phyloP scores from a whole-genome alignment of 2,797 vertebrate species.

The Galago senegalensis region DNA sequence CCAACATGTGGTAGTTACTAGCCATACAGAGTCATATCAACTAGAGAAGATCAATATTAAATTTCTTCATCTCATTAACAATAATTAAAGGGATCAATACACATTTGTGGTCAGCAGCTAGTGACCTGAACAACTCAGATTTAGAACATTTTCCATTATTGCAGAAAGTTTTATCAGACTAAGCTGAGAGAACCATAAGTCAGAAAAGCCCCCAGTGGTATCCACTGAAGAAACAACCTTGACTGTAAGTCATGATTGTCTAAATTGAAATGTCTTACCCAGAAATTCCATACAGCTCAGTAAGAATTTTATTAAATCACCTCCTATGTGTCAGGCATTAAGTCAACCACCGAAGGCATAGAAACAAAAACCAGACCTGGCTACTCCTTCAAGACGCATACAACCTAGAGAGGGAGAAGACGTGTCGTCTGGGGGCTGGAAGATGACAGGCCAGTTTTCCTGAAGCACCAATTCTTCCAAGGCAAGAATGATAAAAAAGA shows the following conservation, averaged over 20 bases:
- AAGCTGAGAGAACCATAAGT: neutral
- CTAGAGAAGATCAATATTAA: neutral
- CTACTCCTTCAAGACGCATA: neutral
- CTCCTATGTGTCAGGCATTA: neutral
- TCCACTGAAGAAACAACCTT: neutral
- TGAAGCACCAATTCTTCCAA: neutral
- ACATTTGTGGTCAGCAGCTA: neutral
- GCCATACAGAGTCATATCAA: neutral
- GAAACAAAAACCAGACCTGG: neutral
- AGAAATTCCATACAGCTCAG: neutral
- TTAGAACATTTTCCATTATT: neutral
- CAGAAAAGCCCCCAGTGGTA: neutral
- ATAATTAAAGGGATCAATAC: neutral
- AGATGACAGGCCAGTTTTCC: neutral
- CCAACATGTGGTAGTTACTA: neutral
- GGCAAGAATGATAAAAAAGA: neutral
- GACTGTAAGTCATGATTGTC: neutral
- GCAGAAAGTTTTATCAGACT: neutral
- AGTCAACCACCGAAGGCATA: neutral
- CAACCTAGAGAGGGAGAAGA: neutral
- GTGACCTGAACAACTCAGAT: neutral
- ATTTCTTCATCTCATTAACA: neutral
- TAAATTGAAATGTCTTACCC: neutral
- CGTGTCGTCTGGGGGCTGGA: accelerated
- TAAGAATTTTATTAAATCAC: neutral